These are phyloP conservation scores for Cremastinae sp. DNA, from an alignment of 2,888 invertebrate genomes.

Conservation along the genomic window DNA sequence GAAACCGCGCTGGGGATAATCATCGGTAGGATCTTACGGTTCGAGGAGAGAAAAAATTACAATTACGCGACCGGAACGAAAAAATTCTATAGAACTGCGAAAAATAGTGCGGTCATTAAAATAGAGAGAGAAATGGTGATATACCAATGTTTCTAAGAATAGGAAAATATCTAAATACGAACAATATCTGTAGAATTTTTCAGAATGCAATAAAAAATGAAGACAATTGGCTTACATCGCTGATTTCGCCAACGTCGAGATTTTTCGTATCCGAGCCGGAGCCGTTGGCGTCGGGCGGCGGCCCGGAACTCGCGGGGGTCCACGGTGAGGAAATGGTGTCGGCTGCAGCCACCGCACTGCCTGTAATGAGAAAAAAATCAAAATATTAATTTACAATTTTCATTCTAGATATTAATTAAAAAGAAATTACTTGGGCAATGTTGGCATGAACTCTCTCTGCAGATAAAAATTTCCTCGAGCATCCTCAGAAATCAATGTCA, in stretches of 20 bases:
- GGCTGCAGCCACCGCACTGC: conserved; percentile 87
- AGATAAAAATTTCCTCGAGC: not conserved
- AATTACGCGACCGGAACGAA: conserved; percentile 3
- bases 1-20: conserved; percentile 38
- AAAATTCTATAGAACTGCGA: not conserved
- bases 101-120: conserved; percentile 2
- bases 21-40: conserved; percentile 24
- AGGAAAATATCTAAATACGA: too few species aligned
- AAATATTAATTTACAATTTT: conserved; percentile 3
- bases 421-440: conserved; percentile 5
- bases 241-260: conserved; percentile 95
- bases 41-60: conserved; percentile 14
- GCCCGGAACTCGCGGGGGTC: conserved; percentile 93
- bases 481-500: not conserved
- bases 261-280: conserved; percentile 95
- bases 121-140: too few species aligned
- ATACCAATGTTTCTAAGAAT: too few species aligned
- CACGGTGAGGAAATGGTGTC: conserved; percentile 98
- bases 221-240: conserved; percentile 84
- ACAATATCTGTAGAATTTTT: not conserved
- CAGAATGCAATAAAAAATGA: too few species aligned
- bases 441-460: conserved; percentile 35
- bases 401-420: not conserved
- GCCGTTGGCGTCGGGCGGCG: conserved; percentile 94
- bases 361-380: conserved; percentile 78